Evolutionary conservation across 2,113 vertebrate genomes (phyloP).

Genomic region (Percopsis transmontana): DNA sequence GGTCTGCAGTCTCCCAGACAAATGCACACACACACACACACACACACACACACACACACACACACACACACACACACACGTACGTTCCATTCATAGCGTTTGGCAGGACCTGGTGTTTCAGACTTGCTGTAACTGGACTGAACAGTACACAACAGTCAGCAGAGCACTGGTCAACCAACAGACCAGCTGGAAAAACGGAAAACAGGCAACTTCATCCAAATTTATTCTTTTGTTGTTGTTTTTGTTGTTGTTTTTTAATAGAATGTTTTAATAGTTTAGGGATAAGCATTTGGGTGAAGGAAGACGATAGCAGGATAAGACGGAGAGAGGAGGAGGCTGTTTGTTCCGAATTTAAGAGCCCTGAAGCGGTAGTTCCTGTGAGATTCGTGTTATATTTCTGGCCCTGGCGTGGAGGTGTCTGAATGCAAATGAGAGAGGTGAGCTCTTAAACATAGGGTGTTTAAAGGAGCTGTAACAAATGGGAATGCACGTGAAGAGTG

Average conservation of each 20-base stretch:
- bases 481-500: constrained; percentile 3
- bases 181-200: constrained; percentile 24
- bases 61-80: constrained; percentile 35
- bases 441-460: not conserved
- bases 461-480: constrained; percentile 10
- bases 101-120: constrained; percentile 69
- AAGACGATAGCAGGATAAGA: not conserved
- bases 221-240: not conserved
- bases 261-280: no score
- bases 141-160: constrained; percentile 56
- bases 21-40: constrained; percentile 9
- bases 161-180: constrained; percentile 37
- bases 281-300: no score
- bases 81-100: constrained; percentile 68
- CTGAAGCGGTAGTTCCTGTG: not conserved
- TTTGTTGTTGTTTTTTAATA: no score
- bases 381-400: constrained; percentile 22
- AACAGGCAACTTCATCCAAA: not conserved
- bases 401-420: constrained; percentile 16
- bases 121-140: constrained; percentile 63
- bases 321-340: constrained; percentile 9
- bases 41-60: constrained; percentile 39
- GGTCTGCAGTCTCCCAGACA: constrained; percentile 56
- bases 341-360: constrained; percentile 4
- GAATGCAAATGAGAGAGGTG: constrained; percentile 13